Conservation (phyloP, 2,888 invertebrate genomes). For the Agrotis clavis region DNA sequence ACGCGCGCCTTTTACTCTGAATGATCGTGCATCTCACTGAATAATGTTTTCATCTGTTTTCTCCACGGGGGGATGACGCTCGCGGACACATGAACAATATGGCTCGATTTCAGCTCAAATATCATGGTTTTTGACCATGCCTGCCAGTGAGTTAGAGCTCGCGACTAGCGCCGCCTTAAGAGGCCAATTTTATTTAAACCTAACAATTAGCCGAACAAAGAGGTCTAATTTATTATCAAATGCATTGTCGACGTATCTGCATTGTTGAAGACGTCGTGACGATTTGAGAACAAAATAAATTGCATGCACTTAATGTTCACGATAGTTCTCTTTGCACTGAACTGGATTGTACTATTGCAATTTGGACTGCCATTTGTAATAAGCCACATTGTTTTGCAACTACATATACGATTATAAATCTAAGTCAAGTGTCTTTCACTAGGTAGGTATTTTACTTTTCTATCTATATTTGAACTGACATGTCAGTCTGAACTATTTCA, state of each 20-base stretch:
- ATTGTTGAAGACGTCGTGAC: slow-evolving; percentile 10
- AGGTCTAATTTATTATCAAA: neutral
- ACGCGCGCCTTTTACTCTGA: no score
- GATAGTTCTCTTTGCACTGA: neutral
- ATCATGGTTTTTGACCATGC: no score
- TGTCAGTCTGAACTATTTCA: no score
- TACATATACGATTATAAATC: no score
- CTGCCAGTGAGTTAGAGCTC: no score
- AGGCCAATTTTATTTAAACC: neutral
- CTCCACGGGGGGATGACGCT: no score
- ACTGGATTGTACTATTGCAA: neutral
- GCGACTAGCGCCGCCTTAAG: no score
- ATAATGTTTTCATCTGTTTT: no score
- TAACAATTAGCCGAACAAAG: slow-evolving; percentile 2
- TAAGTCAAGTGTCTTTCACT: neutral
- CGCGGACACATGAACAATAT: no score
- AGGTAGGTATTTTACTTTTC: neutral
- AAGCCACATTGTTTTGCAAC: neutral
- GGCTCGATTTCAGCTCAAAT: no score
- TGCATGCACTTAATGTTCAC: slow-evolving; percentile 2
- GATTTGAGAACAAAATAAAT: slow-evolving; percentile 15
- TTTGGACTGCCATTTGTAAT: slow-evolving; percentile 2
- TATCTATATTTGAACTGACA: neutral
- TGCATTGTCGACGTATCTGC: slow-evolving; percentile 8
- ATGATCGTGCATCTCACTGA: no score